Percentiles rank a stretch among this genome's conserved stretches.
Conservation (phyloP, 2,888 invertebrate genomes). For the Piscicola geometra region DNA sequence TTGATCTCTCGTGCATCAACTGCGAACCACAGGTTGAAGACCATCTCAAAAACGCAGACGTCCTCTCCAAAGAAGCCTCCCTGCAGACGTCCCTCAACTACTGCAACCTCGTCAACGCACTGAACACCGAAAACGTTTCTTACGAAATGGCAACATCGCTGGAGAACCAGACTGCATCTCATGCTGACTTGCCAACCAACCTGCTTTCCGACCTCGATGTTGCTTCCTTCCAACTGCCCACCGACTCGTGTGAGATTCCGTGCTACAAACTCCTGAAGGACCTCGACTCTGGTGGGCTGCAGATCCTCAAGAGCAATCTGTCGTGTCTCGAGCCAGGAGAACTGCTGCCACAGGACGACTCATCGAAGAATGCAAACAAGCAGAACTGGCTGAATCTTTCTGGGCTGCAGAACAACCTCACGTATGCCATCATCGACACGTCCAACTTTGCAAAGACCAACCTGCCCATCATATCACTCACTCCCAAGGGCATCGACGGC, state of each 20-base stretch:
- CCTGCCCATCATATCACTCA: conserved; percentile 29
- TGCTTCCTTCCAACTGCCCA: conserved; percentile 14
- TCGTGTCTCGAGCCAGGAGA: conserved; percentile 30
- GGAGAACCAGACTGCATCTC: conserved; percentile 1
- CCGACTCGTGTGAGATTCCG: conserved; percentile 1
- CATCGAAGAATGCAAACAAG: conserved; percentile 20
- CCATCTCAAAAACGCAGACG: conserved; percentile 17
- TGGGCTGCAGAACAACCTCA: conserved; percentile 17
- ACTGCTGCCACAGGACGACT: conserved; percentile 17
- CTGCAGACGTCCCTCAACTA: conserved; percentile 1
- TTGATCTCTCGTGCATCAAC: conserved; percentile 28
- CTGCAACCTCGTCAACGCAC: conserved; percentile 21
- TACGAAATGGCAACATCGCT: background rate
- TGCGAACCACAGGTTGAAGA: conserved; percentile 13
- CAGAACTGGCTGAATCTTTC: conserved; percentile 27
- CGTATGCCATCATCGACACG: conserved; percentile 32
- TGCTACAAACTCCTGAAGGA: conserved; percentile 28
- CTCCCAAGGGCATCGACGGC: conserved; percentile 19
- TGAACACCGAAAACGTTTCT: conserved; percentile 11
- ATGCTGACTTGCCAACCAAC: background rate
- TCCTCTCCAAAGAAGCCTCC: background rate
- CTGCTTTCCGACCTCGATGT: conserved; percentile 30
- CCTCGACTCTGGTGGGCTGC: conserved; percentile 24
- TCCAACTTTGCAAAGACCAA: conserved; percentile 14
- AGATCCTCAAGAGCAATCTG: conserved; percentile 16